These are phyloP conservation scores for Megalonaias nervosa DNA, from an alignment of 1,140 invertebrate genomes.

Conservation along the genomic window DNA sequence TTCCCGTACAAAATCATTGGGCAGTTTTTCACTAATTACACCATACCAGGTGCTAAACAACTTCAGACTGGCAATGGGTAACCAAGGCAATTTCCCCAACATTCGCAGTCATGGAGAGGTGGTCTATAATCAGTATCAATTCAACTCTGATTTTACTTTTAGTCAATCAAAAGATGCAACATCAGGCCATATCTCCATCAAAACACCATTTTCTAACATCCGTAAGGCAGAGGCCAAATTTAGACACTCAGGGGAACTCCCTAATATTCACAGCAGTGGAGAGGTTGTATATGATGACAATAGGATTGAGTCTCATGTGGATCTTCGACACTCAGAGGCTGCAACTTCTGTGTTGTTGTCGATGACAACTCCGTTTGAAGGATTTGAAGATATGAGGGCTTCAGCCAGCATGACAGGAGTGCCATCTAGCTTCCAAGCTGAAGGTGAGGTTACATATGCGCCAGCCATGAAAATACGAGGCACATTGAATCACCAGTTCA, in stretches of 20 bases:
- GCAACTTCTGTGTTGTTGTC: conserved; percentile 1
- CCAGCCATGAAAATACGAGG: conserved; percentile 9
- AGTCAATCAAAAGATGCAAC: background rate
- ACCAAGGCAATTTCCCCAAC: conserved; percentile 28
- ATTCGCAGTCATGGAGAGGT: conserved; percentile 20
- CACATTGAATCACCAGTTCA: conserved; percentile 12
- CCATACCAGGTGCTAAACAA: no score
- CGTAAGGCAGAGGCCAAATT: conserved; percentile 9
- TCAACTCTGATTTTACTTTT: conserved; percentile 15
- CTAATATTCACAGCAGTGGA: conserved; percentile 22
- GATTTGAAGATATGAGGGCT: conserved; percentile 17
- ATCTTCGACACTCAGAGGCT: conserved; percentile 6
- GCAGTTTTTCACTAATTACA: no score
- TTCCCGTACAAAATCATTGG: no score
- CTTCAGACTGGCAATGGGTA: no score
- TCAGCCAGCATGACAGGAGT: conserved; percentile 1
- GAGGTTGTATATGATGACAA: conserved; percentile 24
- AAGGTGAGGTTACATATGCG: conserved; percentile 10
- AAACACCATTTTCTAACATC: conserved; percentile 28
- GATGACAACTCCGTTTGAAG: conserved; percentile 22
- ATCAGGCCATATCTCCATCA: background rate
- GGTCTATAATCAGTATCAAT: conserved; percentile 16
- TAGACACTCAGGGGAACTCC: conserved; percentile 23
- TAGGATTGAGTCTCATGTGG: conserved; percentile 4
- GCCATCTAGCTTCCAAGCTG: conserved; percentile 14